A percentile compares a stretch with the other conserved stretches of the same genome.
Conservation (phyloP, 2,797 vertebrate species). For the Enteromius radiatus region DNA sequence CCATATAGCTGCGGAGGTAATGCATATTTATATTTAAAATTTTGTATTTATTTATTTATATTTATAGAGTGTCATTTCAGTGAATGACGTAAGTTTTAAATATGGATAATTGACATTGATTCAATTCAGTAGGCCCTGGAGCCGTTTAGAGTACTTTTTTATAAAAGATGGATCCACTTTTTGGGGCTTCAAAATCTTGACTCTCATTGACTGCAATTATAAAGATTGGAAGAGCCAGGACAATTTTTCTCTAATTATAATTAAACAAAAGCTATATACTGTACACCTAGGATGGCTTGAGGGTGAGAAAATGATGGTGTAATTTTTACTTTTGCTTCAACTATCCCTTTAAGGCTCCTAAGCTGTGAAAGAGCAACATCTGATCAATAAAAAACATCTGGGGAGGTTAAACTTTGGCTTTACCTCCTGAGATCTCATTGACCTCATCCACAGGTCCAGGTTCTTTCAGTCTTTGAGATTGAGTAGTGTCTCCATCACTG, state of each 20-base stretch:
- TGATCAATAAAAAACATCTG: not conserved
- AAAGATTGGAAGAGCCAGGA: not conserved
- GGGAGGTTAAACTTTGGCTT: constrained; percentile 45
- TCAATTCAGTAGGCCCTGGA: too few species aligned
- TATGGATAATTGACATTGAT: not conserved
- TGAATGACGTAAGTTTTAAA: not conserved
- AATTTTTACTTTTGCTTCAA: not conserved
- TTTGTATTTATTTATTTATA: too few species aligned
- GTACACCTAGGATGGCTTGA: not conserved
- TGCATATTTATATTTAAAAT: too few species aligned
- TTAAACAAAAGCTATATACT: not conserved
- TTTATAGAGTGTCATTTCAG: not conserved
- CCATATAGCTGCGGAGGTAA: too few species aligned
- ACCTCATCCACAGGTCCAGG: constrained; percentile 67
- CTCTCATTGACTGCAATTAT: not conserved
- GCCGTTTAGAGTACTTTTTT: not conserved
- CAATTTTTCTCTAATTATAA: not conserved
- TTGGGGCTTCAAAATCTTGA: not conserved
- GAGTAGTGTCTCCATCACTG: constrained; percentile 61
- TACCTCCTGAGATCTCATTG: constrained; percentile 81
- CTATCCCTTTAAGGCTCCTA: not conserved
- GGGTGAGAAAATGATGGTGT: not conserved
- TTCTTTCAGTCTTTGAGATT: constrained; percentile 70
- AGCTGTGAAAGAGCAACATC: not conserved
- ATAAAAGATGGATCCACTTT: not conserved